Base-by-base conservation (phyloP, 1,140 invertebrate species). In the Caenorhabditis brenneri region DNA sequence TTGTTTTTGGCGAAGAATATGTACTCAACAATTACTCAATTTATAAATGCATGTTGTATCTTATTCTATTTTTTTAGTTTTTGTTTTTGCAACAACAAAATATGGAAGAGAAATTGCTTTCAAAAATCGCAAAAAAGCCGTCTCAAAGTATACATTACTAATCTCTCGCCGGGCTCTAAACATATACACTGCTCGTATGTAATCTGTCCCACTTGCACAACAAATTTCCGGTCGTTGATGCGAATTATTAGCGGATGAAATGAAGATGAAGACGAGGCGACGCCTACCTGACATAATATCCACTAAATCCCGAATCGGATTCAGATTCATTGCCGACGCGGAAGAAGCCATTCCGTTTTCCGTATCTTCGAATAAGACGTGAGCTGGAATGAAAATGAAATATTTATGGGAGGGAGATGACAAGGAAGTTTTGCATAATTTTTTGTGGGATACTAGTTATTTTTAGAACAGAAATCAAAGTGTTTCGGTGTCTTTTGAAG, bases 241-340 rank as follows among this genome's bases (percentile, higher is more conserved):
- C 24, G 53, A 55, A 27, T 27, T 55, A 55, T 19, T 27, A 7
- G 9, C 24, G 5, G 9, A 7, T 22, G 9, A 29, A 10, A 58
- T 10, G 53, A 58, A n/a, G 5, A 15, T 29, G 31, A 33, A 9
- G 24, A 46, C 1, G 27, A 12, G 53, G 24, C 36, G 6, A 33
- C 36, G n/a, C 65, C 29, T 74, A 74, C 65, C 65, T 74, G 65
- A 74, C 65, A 74, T 74, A 74, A 74, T 74, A 74, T 74, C 65
- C 36, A 74, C 65, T 24, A 74, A 74, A 74, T 74, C 65, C 36
- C 65, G 36, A 42, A 74, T 42, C 79, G 46, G 79, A 51, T 80
- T 51, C 79, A 80, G 48, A 55, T 51, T 55, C 46, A 55, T 55
- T 10, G 79, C 27, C 19, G 79, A 80, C 27, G 79, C 46, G 46